Base-by-base conservation (phyloP, 2,113 vertebrate genomes). In the Ceyx cyanopectus region DNA sequence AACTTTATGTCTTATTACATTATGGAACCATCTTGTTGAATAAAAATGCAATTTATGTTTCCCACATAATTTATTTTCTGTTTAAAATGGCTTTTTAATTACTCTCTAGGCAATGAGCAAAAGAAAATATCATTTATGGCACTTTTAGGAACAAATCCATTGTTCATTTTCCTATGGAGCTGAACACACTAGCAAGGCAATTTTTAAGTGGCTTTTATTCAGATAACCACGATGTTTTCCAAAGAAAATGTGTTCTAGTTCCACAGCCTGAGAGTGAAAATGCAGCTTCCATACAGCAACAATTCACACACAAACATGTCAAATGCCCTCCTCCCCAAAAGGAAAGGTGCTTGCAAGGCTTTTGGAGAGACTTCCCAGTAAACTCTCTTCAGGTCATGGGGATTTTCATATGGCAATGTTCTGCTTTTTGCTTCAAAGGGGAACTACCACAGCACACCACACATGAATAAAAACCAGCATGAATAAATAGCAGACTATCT, bases 71-170 rank as follows among this genome's bases (percentile, higher is more conserved):
- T 96, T 95, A 83, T 87, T 95, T 96, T 92, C 68, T 43, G 76
- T 91, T 94, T 93, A 93, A 95, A 95, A 94, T 88, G 29, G 12
- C 12, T 93, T 95, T 94, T 89, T 96, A 96, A 97, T 95, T 96
- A 88, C 50, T 93, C 81, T 85, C 78, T 73, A 66, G 72, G 60
- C 12, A 9, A 37, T 27, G 87, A 77, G 76, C 48, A 95, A 93
- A 93, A 84, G 77, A 84, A 94, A 94, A 93, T 86, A 72, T 67
- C 82, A 94, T 96, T 94, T 95, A 88, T 54, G n/a, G 9, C 30
- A 66, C 48, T 89, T 88, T 79, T 50, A 89, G 56, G 73, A 84
- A 92, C 58, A 96, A 94, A 62, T 48, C 37, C 43, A 89, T 94
- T 94, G 82, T 90, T 93, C 63, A 68, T 81, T 92, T 89, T 93